Evolutionary conservation across 1,140 invertebrate genomes (phyloP).

Genomic region (Pteromalus puparum): DNA sequence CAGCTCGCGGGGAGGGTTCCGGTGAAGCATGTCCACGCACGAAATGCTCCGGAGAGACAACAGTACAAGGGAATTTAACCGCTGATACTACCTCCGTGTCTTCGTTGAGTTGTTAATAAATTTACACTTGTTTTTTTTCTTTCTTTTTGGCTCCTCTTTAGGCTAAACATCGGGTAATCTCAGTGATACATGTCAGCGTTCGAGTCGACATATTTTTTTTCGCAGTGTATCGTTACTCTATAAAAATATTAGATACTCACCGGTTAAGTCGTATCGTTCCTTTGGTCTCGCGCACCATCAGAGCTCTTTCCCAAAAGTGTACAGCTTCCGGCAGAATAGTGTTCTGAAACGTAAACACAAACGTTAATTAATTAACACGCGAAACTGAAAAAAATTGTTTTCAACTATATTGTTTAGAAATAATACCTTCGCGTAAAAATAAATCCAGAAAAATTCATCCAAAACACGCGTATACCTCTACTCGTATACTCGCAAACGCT

Average conservation of each 20-base stretch:
- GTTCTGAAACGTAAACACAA: slow-evolving; percentile 79
- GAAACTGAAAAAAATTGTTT: not conserved
- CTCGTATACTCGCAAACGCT: not conserved
- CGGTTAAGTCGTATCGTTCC: slow-evolving; percentile 91
- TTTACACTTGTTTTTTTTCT: too few species aligned
- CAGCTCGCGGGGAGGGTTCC: not conserved
- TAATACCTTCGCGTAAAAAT: not conserved
- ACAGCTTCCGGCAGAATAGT: slow-evolving; percentile 93
- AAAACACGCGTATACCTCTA: not conserved
- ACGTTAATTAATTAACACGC: not conserved
- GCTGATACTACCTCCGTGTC: too few species aligned
- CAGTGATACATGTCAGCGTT: not conserved
- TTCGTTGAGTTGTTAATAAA: too few species aligned
- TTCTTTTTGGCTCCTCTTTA: too few species aligned
- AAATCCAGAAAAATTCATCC: not conserved
- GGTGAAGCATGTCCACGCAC: not conserved
- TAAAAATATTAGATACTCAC: slow-evolving; percentile 75
- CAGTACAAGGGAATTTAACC: not conserved
- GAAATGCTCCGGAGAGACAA: not conserved
- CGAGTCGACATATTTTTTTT: not conserved
- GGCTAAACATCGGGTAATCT: not conserved
- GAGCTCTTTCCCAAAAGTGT: slow-evolving; percentile 93
- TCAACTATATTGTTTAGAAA: not conserved
- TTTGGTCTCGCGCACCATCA: slow-evolving; percentile 90
- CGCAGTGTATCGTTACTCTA: not conserved